These are phyloP conservation scores for Australoheros scitulus DNA, from an alignment of 2,113 vertebrate genomes.

Conservation along the genomic window DNA sequence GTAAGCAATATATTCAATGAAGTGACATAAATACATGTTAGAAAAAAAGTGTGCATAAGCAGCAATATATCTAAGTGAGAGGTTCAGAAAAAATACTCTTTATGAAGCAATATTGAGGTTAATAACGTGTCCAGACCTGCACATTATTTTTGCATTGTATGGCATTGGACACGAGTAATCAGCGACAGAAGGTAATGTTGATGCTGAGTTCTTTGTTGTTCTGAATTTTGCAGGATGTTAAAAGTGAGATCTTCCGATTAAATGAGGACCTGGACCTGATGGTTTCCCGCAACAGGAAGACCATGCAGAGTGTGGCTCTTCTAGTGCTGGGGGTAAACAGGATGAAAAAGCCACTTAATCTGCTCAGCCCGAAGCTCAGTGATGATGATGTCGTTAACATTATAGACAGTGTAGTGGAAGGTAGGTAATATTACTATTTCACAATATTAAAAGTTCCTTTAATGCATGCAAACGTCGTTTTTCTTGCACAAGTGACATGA, in stretches of 20 bases:
- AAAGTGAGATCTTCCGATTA: not conserved
- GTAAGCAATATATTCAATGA: not conserved
- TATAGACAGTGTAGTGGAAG: slow-evolving; percentile 51
- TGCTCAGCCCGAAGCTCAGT: rapidly evolving
- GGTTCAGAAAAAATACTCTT: not conserved
- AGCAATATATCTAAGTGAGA: not conserved
- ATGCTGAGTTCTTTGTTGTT: not conserved
- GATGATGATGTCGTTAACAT: slow-evolving; percentile 8
- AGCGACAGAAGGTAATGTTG: not conserved
- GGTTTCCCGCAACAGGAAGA: slow-evolving; percentile 16
- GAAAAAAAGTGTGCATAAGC: not conserved
- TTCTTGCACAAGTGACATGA: no score
- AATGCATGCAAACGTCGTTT: no score
- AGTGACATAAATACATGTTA: not conserved
- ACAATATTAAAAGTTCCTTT: not conserved
- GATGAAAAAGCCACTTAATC: not conserved
- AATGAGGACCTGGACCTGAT: slow-evolving; percentile 17
- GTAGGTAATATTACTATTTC: slow-evolving; percentile 18
- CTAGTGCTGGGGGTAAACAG: slow-evolving; percentile 50
- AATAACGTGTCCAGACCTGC: not conserved
- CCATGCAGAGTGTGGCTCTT: slow-evolving; percentile 23
- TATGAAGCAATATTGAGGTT: not conserved
- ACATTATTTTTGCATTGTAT: not conserved
- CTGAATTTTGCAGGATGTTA: not conserved
- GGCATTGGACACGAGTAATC: not conserved